Conservation (phyloP, 2,113 vertebrate genomes). For the Rana temporaria region DNA sequence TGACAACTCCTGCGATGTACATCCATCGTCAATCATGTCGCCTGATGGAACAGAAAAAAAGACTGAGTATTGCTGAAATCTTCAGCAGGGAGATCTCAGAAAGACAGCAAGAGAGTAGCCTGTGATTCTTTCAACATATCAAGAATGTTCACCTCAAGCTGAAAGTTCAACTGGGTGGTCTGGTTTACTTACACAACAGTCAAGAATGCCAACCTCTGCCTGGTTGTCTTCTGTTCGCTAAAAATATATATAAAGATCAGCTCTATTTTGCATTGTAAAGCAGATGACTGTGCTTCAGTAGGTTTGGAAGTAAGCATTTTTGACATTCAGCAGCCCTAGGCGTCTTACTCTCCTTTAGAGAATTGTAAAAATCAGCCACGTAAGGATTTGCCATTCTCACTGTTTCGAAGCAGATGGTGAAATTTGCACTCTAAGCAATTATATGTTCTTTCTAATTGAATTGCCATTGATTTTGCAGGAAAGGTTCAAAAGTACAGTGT, state of each 20-base stretch:
- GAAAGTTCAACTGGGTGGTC: no score
- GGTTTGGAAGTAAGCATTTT: slow-evolving; percentile 61
- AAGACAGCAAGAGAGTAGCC: no score
- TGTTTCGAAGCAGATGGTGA: slow-evolving; percentile 66
- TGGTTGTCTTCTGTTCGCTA: not conserved
- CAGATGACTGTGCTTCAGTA: slow-evolving; percentile 60
- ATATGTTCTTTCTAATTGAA: slow-evolving; percentile 60
- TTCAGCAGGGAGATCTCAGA: no score
- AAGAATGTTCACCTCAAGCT: no score
- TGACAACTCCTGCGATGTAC: no score
- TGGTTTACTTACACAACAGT: not conserved
- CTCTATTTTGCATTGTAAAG: slow-evolving; percentile 55
- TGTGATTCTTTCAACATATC: no score
- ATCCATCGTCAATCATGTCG: no score
- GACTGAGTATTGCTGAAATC: no score
- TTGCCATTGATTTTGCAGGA: slow-evolving; percentile 56
- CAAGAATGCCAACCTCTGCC: not conserved
- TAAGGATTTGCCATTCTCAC: slow-evolving; percentile 57
- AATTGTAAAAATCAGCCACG: slow-evolving; percentile 60
- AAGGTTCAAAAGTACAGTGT: not conserved
- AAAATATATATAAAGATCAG: not conserved
- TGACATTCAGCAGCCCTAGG: slow-evolving; percentile 65
- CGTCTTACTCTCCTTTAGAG: slow-evolving; percentile 68
- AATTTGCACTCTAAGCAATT: slow-evolving; percentile 62
- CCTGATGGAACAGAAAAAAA: no score